A percentile compares a stretch with the other conserved stretches of the same genome.
Evolutionary conservation across 2,888 invertebrate genomes (phyloP).

Genomic region (Bellardia bayeri): DNA sequence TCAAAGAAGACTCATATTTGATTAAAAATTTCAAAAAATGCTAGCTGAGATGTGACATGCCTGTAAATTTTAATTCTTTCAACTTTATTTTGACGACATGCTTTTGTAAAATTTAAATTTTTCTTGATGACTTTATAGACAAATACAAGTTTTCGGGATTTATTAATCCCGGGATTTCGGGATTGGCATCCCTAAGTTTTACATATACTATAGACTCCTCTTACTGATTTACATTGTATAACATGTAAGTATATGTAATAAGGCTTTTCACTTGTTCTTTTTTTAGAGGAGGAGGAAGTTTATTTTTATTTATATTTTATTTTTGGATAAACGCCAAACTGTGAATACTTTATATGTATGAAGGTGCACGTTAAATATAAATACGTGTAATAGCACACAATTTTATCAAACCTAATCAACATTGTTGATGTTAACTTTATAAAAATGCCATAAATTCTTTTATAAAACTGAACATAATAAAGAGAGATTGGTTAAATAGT

Average conservation of each 20-base stretch:
- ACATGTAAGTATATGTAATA: background rate
- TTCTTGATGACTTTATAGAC: no score
- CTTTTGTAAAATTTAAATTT: no score
- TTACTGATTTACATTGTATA: background rate
- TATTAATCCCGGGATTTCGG: no score
- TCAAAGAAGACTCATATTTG: no score
- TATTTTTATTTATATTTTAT: conserved; percentile 34
- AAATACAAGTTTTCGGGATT: no score
- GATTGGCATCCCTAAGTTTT: no score
- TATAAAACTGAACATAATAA: conserved; percentile 3
- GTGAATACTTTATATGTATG: background rate
- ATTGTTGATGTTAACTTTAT: conserved; percentile 19
- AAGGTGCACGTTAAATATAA: conserved; percentile 24
- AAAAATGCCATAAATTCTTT: conserved; percentile 39
- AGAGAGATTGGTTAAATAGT: background rate
- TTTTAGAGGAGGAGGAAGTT: background rate
- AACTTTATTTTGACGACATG: no score
- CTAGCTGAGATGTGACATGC: no score
- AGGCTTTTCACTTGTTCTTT: background rate
- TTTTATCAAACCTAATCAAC: conserved; percentile 16
- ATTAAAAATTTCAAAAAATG: no score
- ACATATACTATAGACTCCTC: background rate
- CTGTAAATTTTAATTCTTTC: no score
- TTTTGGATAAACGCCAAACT: conserved; percentile 56
- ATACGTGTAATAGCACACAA: conserved; percentile 7